Conservation (phyloP, 2,888 invertebrate genomes). For the Palloptera scutellata region DNA sequence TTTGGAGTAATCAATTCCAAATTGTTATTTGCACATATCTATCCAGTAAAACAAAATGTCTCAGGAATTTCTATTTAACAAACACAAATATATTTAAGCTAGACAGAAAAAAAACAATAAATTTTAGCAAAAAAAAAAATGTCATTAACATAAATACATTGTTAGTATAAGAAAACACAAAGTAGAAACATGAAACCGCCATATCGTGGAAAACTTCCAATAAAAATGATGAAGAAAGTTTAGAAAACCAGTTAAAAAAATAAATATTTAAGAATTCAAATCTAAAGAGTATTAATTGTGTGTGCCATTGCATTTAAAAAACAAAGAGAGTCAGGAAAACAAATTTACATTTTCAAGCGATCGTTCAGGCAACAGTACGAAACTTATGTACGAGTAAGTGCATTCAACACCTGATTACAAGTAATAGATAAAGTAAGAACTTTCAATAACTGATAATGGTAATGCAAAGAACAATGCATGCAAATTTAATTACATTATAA, state of each 20-base stretch:
- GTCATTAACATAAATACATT: background rate
- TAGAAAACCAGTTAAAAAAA: background rate
- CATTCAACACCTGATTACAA: no score
- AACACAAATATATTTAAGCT: slow-evolving; percentile 6
- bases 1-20: slow-evolving; percentile 44
- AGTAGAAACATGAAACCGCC: background rate
- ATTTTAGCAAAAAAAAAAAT: slow-evolving; percentile 1
- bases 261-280: background rate
- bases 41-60: slow-evolving; percentile 47
- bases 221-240: background rate
- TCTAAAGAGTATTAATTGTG: slow-evolving; percentile 7
- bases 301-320: slow-evolving; percentile 14
- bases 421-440: no score
- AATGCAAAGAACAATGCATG: no score
- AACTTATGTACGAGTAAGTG: no score
- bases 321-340: no score
- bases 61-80: slow-evolving; percentile 53
- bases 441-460: no score
- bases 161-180: background rate
- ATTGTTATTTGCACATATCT: slow-evolving; percentile 62
- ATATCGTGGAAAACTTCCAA: slow-evolving; percentile 7
- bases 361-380: no score
- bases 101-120: slow-evolving; percentile 15
- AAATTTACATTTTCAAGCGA: no score
- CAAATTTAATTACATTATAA: no score